A percentile compares a stretch with the other conserved stretches of the same genome.
Evolutionary conservation across 2,797 vertebrate genomes (phyloP).

Genomic region (Pangasius djambal): DNA sequence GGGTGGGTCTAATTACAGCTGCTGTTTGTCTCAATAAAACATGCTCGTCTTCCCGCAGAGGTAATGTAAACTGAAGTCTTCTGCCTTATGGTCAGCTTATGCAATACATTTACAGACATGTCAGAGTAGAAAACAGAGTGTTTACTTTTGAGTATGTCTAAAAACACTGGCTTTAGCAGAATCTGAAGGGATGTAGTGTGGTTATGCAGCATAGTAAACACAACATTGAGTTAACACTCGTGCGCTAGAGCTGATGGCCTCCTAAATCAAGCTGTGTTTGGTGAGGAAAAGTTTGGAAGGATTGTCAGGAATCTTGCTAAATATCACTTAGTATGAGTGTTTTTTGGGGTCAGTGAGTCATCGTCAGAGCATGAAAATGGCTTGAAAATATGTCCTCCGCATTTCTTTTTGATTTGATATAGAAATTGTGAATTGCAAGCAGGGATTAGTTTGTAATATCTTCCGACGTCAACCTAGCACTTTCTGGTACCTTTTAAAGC

Average conservation of each 20-base stretch:
- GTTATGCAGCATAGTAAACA: conserved; percentile 53
- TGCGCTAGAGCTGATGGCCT: conserved; percentile 22
- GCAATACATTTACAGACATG: conserved; percentile 68
- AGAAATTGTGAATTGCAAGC: neutral
- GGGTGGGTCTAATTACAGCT: conserved; percentile 76
- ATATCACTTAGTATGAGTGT: conserved; percentile 23
- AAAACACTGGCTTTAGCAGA: conserved; percentile 43
- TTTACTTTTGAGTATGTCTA: conserved; percentile 50
- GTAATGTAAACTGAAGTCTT: conserved; percentile 69
- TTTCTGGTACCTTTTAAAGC: conserved; percentile 82
- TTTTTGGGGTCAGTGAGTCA: conserved; percentile 14
- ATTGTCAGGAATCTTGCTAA: conserved; percentile 51
- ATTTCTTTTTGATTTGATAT: conserved; percentile 2
- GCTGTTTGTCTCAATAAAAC: conserved; percentile 75
- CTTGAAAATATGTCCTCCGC: neutral
- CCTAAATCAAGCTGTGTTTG: conserved; percentile 60
- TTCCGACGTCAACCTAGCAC: conserved; percentile 17
- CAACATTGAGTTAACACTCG: conserved; percentile 17
- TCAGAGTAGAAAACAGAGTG: conserved; percentile 62
- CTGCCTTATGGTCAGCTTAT: conserved; percentile 59
- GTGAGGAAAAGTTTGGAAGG: conserved; percentile 46
- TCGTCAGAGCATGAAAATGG: neutral
- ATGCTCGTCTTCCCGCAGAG: conserved; percentile 60
- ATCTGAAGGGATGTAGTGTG: conserved; percentile 47
- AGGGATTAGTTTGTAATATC: conserved; percentile 30